These are phyloP conservation scores for Poecilobothrus nobilitatus DNA, from an alignment of 2,888 invertebrate genomes.

Conservation along the genomic window DNA sequence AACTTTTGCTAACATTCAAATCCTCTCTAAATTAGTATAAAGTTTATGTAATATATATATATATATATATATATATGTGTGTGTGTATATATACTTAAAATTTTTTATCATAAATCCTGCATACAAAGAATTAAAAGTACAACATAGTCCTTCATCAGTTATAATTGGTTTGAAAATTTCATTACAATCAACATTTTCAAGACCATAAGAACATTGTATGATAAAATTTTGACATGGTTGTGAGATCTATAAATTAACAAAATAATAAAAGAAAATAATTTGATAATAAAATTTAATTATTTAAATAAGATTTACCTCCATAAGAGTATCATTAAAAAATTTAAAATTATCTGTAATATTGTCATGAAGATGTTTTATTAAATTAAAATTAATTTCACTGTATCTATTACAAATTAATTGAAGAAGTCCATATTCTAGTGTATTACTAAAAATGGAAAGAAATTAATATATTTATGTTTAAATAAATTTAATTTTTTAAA, in stretches of 20 bases:
- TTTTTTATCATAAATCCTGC: neutral
- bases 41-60: neutral
- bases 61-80: too few species aligned
- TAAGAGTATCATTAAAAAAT: neutral
- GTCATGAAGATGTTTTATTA: neutral
- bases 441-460: neutral
- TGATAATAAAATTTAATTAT: too few species aligned
- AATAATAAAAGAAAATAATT: too few species aligned
- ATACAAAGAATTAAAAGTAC: neutral
- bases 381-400: neutral
- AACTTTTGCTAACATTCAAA: neutral
- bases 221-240: slow-evolving; percentile 64
- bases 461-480: too few species aligned
- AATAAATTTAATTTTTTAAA: too few species aligned
- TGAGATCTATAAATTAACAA: slow-evolving; percentile 51
- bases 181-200: slow-evolving; percentile 49
- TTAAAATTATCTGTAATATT: neutral
- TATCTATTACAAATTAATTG: neutral
- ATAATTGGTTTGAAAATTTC: slow-evolving; percentile 61
- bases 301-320: neutral
- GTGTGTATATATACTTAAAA: neutral
- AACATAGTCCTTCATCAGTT: slow-evolving; percentile 67
- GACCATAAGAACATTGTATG: slow-evolving; percentile 56
- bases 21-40: neutral
- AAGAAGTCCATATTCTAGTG: neutral